Conservation (phyloP, 2,888 invertebrate species). For the Taenaris catops region DNA sequence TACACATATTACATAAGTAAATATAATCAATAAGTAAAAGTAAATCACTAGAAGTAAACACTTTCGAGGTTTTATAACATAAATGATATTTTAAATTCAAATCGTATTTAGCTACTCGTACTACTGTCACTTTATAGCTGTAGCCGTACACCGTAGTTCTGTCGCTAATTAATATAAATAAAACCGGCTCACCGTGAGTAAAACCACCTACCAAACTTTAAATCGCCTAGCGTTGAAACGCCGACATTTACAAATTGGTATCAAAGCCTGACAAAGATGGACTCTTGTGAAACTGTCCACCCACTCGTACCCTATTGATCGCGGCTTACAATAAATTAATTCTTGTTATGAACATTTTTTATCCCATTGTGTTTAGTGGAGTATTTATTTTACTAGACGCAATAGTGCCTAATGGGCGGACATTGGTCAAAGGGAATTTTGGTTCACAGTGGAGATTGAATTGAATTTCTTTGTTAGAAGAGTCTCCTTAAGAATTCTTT, state of each 20-base stretch:
- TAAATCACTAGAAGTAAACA: no score
- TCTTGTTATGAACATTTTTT: constrained; percentile 76
- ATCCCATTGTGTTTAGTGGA: constrained; percentile 58
- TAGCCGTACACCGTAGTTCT: no score
- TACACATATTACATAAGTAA: no score
- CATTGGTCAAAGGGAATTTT: constrained; percentile 67
- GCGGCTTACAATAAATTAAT: constrained; percentile 73
- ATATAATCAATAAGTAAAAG: no score
- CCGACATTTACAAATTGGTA: constrained; percentile 77
- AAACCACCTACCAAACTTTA: constrained; percentile 68
- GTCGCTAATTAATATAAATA: no score
- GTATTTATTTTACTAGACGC: constrained; percentile 62
- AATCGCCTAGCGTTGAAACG: constrained; percentile 67
- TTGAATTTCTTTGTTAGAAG: constrained; percentile 28
- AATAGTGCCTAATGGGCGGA: constrained; percentile 53
- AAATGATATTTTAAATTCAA: no score
- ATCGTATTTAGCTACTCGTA: no score
- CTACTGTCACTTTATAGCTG: no score
- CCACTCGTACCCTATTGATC: constrained; percentile 74
- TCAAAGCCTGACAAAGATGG: constrained; percentile 78
- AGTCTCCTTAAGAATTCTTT: constrained; percentile 10
- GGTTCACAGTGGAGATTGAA: constrained; percentile 26
- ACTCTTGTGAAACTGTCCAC: constrained; percentile 77
- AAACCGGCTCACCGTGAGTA: no score
- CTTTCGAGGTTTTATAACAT: no score